Evolutionary conservation across 2,113 vertebrate species (phyloP).

Genomic region (Coreoperca whiteheadi): DNA sequence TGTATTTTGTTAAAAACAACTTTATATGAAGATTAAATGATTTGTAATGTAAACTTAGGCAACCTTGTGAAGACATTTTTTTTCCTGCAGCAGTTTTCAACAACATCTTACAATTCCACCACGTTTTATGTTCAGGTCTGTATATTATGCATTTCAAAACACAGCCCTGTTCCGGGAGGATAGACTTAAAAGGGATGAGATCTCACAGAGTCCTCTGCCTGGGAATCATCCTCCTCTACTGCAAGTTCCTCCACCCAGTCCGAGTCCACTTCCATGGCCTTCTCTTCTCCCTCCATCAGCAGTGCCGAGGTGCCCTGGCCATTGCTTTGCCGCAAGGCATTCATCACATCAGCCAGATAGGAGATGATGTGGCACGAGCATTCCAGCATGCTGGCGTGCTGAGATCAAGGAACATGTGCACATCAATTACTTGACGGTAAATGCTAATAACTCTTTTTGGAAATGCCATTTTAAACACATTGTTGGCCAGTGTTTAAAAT

Average conservation of each 20-base stretch:
- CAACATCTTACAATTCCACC: background rate
- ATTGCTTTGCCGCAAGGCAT: slow-evolving; percentile 90
- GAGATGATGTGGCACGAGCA: slow-evolving; percentile 97
- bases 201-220: slow-evolving; percentile 96
- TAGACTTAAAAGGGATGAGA: background rate
- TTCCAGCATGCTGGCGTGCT: slow-evolving; percentile 96
- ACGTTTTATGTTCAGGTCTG: background rate
- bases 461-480: too few species aligned
- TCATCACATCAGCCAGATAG: slow-evolving; percentile 97
- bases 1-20: background rate
- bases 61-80: too few species aligned
- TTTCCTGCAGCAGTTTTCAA: background rate
- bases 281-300: slow-evolving; percentile 94
- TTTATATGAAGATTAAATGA: too few species aligned
- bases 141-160: background rate
- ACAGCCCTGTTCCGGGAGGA: background rate
- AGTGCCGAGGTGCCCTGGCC: slow-evolving; percentile 93
- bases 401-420: slow-evolving; percentile 9
- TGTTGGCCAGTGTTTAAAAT: background rate
- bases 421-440: background rate
- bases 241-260: slow-evolving; percentile 99
- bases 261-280: slow-evolving; percentile 96
- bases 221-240: slow-evolving; percentile 97
- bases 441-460: background rate
- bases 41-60: too few species aligned